Conservation (phyloP, 35 echinoderm and acorn worm species). For the Holothuria glaberrima region DNA sequence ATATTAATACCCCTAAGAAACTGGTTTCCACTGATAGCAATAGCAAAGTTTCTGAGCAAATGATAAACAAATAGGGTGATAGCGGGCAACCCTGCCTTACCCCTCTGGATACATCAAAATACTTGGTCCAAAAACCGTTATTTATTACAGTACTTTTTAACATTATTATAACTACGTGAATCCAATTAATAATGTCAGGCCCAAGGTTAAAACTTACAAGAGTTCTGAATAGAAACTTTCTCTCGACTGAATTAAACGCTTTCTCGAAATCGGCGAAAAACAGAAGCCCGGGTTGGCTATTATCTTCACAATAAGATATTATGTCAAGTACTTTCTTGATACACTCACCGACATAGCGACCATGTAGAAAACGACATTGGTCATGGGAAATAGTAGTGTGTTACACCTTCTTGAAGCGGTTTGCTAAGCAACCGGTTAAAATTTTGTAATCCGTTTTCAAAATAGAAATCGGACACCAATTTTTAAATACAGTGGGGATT, state of each 20-base stretch:
- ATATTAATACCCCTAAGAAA: background rate
- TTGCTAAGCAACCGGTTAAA: constrained; percentile 11
- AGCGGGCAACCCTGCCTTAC: background rate
- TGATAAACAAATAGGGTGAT: constrained; percentile 17
- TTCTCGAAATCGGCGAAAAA: constrained; percentile 14
- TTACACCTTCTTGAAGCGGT: constrained; percentile 6
- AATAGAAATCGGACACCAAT: background rate
- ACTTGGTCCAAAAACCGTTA: constrained; percentile 20
- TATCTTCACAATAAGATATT: background rate
- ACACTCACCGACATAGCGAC: background rate
- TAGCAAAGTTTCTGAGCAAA: constrained; percentile 17
- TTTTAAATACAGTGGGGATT: constrained; percentile 20
- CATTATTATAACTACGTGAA: background rate
- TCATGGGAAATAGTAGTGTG: background rate
- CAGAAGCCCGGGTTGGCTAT: background rate
- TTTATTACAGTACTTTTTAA: constrained; percentile 21
- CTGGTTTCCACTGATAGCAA: background rate
- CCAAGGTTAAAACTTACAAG: background rate
- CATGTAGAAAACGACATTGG: constrained; percentile 16
- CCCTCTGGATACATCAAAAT: constrained; percentile 1
- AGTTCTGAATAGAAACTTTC: background rate
- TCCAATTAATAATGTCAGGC: background rate
- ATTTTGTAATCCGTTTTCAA: constrained; percentile 14
- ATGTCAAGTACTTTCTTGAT: background rate
- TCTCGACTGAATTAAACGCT: background rate